These are phyloP conservation scores for Limnephilus marmoratus DNA, from an alignment of 2,888 invertebrate genomes.

Conservation along the genomic window DNA sequence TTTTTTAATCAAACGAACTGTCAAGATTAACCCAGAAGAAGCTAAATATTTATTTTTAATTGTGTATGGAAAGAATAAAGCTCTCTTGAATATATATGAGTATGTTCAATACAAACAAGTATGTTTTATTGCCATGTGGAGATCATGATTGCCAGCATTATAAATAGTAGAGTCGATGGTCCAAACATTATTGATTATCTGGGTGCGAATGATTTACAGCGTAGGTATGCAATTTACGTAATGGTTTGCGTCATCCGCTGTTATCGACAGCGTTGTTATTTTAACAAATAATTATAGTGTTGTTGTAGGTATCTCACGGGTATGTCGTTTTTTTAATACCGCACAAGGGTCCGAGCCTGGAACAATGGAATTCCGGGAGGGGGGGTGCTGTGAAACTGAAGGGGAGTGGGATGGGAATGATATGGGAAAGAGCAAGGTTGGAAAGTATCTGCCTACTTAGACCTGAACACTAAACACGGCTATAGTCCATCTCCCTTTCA, in stretches of 20 bases:
- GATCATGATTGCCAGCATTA: neutral
- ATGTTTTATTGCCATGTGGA: neutral
- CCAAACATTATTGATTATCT: neutral
- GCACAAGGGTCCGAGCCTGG: too few species aligned
- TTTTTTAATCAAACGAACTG: too few species aligned
- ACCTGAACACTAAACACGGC: too few species aligned
- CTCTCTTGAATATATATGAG: neutral
- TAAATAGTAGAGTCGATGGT: neutral
- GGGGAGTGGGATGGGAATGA: too few species aligned
- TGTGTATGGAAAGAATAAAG: neutral
- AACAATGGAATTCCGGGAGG: too few species aligned
- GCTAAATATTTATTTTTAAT: neutral
- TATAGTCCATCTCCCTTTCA: too few species aligned
- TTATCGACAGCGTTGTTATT: neutral
- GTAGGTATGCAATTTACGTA: neutral
- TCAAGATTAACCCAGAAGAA: neutral
- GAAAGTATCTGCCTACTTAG: too few species aligned
- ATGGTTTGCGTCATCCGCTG: neutral
- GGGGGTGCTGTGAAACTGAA: too few species aligned
- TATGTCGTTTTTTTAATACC: too few species aligned
- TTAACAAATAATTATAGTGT: neutral
- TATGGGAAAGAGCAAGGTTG: too few species aligned
- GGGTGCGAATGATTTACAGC: neutral
- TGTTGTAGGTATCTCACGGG: neutral
- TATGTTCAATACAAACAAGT: neutral